These are phyloP conservation scores for Zenarchopterus dispar DNA, from an alignment of 2,797 vertebrate species.

Conservation along the genomic window DNA sequence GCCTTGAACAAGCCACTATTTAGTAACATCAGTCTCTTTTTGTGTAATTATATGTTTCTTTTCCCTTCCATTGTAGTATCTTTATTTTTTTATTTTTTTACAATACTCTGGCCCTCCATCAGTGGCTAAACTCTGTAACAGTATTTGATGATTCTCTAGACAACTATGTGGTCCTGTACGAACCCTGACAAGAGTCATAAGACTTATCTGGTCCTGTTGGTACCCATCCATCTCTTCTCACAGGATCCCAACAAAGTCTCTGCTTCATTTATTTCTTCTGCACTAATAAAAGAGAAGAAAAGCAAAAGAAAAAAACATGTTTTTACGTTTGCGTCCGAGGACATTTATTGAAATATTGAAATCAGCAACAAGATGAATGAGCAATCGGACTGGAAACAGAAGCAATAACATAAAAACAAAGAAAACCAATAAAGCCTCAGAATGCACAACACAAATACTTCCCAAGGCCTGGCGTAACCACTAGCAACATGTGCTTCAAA, in stretches of 20 bases:
- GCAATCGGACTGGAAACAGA: conserved; percentile 7
- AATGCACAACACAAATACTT: conserved; percentile 1
- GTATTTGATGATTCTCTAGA: conserved; percentile 23
- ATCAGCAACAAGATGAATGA: conserved; percentile 7
- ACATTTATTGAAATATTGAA: background rate
- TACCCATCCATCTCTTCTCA: conserved; percentile 7
- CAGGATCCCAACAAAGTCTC: conserved; percentile 7
- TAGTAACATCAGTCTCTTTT: conserved; percentile 16
- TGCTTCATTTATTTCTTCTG: conserved; percentile 1
- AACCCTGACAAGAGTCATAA: conserved; percentile 25
- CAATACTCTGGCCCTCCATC: conserved; percentile 24
- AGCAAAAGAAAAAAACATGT: too few species aligned
- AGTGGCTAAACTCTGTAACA: conserved; percentile 22
- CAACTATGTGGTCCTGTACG: background rate
- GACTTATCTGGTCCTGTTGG: conserved; percentile 31
- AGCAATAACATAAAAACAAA: conserved; percentile 6
- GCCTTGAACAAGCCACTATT: conserved; percentile 39
- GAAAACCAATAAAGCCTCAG: conserved; percentile 3
- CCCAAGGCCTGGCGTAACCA: conserved; percentile 11
- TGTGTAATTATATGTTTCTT: conserved; percentile 21
- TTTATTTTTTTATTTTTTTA: conserved; percentile 22
- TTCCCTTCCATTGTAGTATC: background rate
- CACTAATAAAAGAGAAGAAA: background rate
- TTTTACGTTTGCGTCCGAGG: background rate
- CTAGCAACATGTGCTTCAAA: conserved; percentile 33